Evolutionary conservation across 2,113 vertebrate species (phyloP).

Genomic region (Trogon surrucura): DNA sequence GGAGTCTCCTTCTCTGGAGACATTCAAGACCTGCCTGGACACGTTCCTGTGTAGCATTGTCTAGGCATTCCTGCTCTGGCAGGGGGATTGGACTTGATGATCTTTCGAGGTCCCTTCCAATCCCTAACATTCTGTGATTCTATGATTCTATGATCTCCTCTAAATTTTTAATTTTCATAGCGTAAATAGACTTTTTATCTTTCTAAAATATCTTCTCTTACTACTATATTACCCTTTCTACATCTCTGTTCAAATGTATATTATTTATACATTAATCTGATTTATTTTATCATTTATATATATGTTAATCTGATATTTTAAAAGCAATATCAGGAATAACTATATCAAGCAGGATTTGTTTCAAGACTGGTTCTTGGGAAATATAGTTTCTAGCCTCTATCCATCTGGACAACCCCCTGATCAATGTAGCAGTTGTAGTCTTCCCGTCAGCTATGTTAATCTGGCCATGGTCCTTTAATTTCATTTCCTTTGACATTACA

Average conservation of each 20-base stretch:
- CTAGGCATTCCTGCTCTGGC: no score
- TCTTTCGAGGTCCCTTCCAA: no score
- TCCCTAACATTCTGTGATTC: no score
- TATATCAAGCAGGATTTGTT: neutral
- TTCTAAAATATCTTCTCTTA: neutral
- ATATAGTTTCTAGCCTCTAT: neutral
- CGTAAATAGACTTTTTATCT: neutral
- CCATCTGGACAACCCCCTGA: neutral
- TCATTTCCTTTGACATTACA: neutral
- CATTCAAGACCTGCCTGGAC: no score
- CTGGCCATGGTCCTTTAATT: neutral
- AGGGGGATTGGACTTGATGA: no score
- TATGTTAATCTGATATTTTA: neutral
- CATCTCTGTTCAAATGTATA: neutral
- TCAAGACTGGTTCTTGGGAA: neutral
- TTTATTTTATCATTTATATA: neutral
- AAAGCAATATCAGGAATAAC: neutral
- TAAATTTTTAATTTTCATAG: neutral
- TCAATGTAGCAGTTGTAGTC: neutral
- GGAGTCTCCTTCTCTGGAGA: no score
- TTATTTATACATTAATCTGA: neutral
- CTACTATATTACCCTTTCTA: neutral
- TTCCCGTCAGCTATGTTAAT: neutral
- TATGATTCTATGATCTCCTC: no score
- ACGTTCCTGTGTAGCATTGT: no score